Evolutionary conservation across 2,888 invertebrate species (phyloP).

Genomic region (Melanotus villosus): DNA sequence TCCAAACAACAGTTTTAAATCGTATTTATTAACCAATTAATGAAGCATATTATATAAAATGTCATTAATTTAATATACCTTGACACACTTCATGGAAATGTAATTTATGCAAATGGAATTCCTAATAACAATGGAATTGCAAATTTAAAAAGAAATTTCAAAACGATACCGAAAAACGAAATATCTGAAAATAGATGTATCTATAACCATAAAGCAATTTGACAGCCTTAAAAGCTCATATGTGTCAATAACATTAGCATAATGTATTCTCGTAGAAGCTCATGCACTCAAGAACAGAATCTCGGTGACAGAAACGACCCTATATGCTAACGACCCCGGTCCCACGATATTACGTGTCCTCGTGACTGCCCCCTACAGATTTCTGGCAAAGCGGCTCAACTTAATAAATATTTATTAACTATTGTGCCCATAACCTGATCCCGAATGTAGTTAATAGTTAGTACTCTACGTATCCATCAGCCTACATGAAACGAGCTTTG

Average conservation of each 20-base stretch:
- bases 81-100: too few relatives aligned
- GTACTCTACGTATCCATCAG: not conserved
- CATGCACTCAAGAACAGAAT: conserved; percentile 3
- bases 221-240: conserved; percentile 9
- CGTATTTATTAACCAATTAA: too few relatives aligned
- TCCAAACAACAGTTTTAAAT: too few relatives aligned
- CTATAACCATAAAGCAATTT: not conserved
- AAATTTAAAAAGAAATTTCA: too few relatives aligned
- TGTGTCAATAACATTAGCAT: conserved; percentile 29
- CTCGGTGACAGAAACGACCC: conserved; percentile 14
- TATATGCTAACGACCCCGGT: conserved; percentile 5
- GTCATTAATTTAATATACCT: too few relatives aligned
- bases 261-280: conserved; percentile 27
- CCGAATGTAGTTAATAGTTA: not conserved
- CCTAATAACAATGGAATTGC: too few relatives aligned
- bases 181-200: too few relatives aligned
- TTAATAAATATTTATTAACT: conserved; percentile 20
- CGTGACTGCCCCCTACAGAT: conserved; percentile 10
- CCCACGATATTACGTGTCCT: not conserved
- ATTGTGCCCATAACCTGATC: conserved; percentile 13
- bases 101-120: too few relatives aligned
- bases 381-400: not conserved
- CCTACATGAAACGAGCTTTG: not conserved
- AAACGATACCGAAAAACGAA: too few relatives aligned
- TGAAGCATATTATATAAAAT: too few relatives aligned